Base-by-base conservation (phyloP, 2,797 vertebrate species). In the Yasuhikotakia modesta region DNA sequence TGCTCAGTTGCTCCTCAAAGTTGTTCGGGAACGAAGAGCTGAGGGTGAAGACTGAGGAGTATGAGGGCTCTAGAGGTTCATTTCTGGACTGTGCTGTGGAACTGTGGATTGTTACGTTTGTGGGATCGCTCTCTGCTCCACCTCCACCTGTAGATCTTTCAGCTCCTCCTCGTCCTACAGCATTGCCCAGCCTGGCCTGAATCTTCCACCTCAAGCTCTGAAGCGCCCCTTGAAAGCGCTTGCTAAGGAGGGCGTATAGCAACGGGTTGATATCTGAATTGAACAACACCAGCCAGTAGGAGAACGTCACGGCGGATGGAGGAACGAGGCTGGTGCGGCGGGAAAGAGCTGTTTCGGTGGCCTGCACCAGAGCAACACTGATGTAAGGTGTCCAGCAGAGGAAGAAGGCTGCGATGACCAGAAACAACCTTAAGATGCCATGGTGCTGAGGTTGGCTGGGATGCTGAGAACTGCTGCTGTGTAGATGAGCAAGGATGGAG, bases 221-320 rank as follows among this genome's bases (percentile, higher is more conserved):
- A 6, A 95, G 88, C 2, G 94, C 94, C 3, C 87, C 90, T 83
- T 93, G 93, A 85, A 95, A 95, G 27, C 93, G 90, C 63, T 92
- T 91, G 85, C 94, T 95, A 1, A 95, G 91, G 76, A 95, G 89
- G 8, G 93, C 94, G 1, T 95, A 95, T n/a, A 95, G 83, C 24
- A 95, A 86, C 2, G 94, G 94, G 69, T 95, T 95, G 81, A 95
- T 91, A 86, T 93, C 93, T 0, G 94, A 95, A 88, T 94, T 95
- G 65, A 95, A 87, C 84, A 95, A 78, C 61, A 93, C 85, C 81
- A 95, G 87, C 91, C 92, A 94, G 87, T 94, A 94, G 0, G 92
- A 93, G 58, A 93, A 89, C 53, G 94, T 95, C 0, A 95, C 78
- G 0, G 87, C 90, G 0, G 84, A 87, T 6, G 88, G 80, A 0